phyloP scores from a whole-genome alignment of 2,888 invertebrate species.

The Phlogophora meticulosa region DNA sequence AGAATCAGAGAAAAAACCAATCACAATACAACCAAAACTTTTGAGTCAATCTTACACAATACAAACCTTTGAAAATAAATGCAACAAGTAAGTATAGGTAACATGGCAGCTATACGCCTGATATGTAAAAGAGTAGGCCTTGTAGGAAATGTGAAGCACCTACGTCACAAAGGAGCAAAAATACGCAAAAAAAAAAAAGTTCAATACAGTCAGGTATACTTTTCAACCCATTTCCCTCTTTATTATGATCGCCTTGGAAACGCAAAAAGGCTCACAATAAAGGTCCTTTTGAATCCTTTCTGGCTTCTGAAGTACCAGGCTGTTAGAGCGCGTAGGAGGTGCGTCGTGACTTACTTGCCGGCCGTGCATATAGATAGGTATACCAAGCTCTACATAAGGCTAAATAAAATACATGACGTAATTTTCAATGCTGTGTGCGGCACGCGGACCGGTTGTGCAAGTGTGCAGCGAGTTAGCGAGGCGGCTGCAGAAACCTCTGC shows the following conservation, averaged over 20 bases:
- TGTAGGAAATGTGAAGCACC: background rate
- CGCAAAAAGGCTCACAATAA: slow-evolving; percentile 52
- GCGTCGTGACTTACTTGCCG: slow-evolving; percentile 80
- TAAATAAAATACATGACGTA: slow-evolving; percentile 88
- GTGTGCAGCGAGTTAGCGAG: slow-evolving; percentile 72
- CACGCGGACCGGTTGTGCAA: slow-evolving; percentile 83
- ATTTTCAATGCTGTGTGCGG: slow-evolving; percentile 86
- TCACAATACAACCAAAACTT: slow-evolving; percentile 30
- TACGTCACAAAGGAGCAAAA: slow-evolving; percentile 15
- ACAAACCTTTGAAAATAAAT: slow-evolving; percentile 10
- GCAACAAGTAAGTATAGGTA: background rate
- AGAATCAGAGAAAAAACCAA: slow-evolving; percentile 25
- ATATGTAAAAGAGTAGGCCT: background rate
- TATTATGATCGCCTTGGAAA: slow-evolving; percentile 26
- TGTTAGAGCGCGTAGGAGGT: slow-evolving; percentile 76
- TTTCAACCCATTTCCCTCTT: slow-evolving; percentile 25
- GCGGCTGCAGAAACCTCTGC: slow-evolving; percentile 81
- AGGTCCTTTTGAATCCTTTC: slow-evolving; percentile 81
- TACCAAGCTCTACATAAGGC: slow-evolving; percentile 85
- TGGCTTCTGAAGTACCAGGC: slow-evolving; percentile 82
- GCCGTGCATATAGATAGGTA: slow-evolving; percentile 76
- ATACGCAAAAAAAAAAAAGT: slow-evolving; percentile 28
- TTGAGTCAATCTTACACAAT: slow-evolving; percentile 20
- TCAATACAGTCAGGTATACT: slow-evolving; percentile 43
- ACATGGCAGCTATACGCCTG: slow-evolving; percentile 1